Percentiles rank a stretch among this genome's conserved stretches.
Evolutionary conservation across 1,140 invertebrate genomes (phyloP).

Genomic region (Carcinoscorpius rotundicauda): DNA sequence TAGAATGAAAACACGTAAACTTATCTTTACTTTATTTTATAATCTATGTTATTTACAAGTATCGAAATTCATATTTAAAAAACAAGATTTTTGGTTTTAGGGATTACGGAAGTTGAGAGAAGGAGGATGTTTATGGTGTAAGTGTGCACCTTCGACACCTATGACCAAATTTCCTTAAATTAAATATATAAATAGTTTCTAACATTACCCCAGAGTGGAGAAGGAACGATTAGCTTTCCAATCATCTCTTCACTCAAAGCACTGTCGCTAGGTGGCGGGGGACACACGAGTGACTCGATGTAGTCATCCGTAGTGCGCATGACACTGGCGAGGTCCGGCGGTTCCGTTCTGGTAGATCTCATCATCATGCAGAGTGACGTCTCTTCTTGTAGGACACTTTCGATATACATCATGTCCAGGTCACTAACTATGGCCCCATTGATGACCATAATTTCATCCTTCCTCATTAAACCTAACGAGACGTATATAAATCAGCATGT

Average conservation of each 20-base stretch:
- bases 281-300: slow-evolving; percentile 79
- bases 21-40: no score
- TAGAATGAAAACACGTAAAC: no score
- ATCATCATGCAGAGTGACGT: slow-evolving; percentile 94
- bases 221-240: slow-evolving; percentile 86
- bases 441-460: slow-evolving; percentile 97
- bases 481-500: slow-evolving; percentile 34
- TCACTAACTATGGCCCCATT: slow-evolving; percentile 95
- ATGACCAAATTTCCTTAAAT: no score
- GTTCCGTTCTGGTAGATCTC: slow-evolving; percentile 86
- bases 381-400: slow-evolving; percentile 88
- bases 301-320: slow-evolving; percentile 77
- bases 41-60: no score
- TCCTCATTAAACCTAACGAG: slow-evolving; percentile 88
- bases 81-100: no score
- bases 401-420: slow-evolving; percentile 98
- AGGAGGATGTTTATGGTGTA: no score
- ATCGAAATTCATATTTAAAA: no score
- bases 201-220: slow-evolving; percentile 76
- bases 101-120: no score
- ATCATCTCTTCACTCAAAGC: slow-evolving; percentile 93
- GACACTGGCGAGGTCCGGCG: slow-evolving; percentile 63
- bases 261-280: slow-evolving; percentile 77
- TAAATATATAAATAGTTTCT: no score
- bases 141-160: no score